These are phyloP conservation scores for Ptyas mucosa DNA, from an alignment of 2,113 vertebrate species.

Conservation along the genomic window DNA sequence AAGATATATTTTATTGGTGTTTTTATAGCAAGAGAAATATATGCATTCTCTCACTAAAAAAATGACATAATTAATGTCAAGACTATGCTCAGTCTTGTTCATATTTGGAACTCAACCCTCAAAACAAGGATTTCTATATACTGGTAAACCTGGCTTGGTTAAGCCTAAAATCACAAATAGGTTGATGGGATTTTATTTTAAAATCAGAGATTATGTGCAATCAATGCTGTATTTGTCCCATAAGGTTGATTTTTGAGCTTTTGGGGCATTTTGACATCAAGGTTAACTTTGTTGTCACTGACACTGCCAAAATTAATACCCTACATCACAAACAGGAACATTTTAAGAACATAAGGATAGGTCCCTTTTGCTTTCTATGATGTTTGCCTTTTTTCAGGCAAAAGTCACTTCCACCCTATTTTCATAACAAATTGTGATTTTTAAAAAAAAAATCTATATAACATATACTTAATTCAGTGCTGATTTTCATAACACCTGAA, in stretches of 20 bases:
- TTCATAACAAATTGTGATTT: neutral
- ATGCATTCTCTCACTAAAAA: neutral
- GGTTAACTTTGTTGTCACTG: neutral
- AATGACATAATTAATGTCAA: neutral
- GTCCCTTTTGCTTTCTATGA: neutral
- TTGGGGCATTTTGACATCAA: too few species aligned
- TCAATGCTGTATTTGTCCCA: neutral
- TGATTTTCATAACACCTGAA: neutral
- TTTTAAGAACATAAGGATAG: neutral
- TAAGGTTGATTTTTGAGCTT: neutral
- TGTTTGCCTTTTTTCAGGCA: neutral
- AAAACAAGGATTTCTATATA: neutral
- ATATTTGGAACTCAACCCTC: neutral
- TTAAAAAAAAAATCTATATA: neutral
- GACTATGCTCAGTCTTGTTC: neutral
- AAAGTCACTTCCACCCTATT: neutral
- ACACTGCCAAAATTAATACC: neutral
- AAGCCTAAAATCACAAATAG: neutral
- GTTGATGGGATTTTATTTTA: neutral
- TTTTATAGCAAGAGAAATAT: neutral
- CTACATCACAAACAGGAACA: neutral
- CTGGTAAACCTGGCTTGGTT: neutral
- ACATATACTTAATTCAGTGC: neutral
- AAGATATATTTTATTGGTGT: neutral
- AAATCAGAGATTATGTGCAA: neutral